Conservation (phyloP, 2,113 vertebrate genomes). For the Hydrochoerus hydrochaeris region DNA sequence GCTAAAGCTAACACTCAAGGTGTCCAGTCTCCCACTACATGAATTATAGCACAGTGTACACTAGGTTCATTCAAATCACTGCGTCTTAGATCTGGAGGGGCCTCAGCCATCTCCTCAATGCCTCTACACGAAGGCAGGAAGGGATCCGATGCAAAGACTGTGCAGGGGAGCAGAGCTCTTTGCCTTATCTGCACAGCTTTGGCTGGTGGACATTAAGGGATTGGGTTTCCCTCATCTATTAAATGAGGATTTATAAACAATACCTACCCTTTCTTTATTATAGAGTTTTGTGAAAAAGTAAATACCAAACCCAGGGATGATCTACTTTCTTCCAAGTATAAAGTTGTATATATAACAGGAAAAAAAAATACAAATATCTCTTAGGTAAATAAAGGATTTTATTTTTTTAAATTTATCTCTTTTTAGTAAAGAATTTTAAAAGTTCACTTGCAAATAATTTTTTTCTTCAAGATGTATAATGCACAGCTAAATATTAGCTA, state of each 20-base stretch:
- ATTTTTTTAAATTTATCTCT: background rate
- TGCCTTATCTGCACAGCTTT: background rate
- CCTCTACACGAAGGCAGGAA: background rate
- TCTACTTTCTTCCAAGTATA: background rate
- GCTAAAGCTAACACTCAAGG: conserved; percentile 81
- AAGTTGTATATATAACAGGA: background rate
- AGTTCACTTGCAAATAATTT: background rate
- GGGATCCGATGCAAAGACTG: background rate
- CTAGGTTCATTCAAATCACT: conserved; percentile 58
- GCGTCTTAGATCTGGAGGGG: conserved; percentile 8
- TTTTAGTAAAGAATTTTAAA: background rate
- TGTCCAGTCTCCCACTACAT: conserved; percentile 77
- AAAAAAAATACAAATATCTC: conserved; percentile 19
- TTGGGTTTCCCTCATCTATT: background rate
- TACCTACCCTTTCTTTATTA: background rate
- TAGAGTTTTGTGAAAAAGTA: background rate
- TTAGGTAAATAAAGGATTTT: background rate
- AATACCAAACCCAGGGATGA: background rate
- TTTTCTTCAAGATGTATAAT: background rate
- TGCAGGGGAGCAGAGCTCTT: background rate
- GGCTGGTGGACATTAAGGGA: background rate
- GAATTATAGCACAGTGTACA: conserved; percentile 39
- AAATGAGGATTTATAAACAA: conserved; percentile 31
- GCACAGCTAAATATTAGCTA: background rate
- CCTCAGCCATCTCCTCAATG: background rate